Evolutionary conservation across 2,888 invertebrate species (phyloP), one percentile per base, ranked within the genome.

Genomic region (Pandemis cinnamomeana): DNA sequence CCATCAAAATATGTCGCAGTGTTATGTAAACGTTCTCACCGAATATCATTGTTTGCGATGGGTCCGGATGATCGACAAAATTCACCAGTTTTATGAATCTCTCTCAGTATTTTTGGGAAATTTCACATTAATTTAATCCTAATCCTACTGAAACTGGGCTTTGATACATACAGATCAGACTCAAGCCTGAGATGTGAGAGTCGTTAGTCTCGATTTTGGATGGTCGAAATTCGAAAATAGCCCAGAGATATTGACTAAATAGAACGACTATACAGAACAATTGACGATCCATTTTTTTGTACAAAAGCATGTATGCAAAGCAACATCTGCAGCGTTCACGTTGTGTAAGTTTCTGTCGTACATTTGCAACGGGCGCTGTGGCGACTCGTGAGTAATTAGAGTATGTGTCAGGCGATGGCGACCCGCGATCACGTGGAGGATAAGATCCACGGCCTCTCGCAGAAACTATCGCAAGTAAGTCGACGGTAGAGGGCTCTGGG

Each of bases 381-480:
- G 89, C 89, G 89, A 89, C 86, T 87, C 87, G 84, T 90, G 82
- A 88, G 90, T 93, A 93, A 93, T 89, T 83, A 88, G 87, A 94
- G 88, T 92, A 87, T 94, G 93, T 93, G 91, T 89, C 86, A 96
- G 96, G 96, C 96, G 88, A 95, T 96, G 94, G 96, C 95, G 95
- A 95, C 95, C 89, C 95, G 96, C 89, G 96, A 96, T 85, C 95
- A 95, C 95, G 95, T 95, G 90, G 96, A 96, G 94, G 96, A 96
- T 95, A 95, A 96, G 95, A 96, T 96, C 90, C 95, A 95, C 95
- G 92, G 95, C 94, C 95, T 96, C 92, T 95, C 95, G 89, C 96
- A 96, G 95, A 96, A 96, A 93, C 94, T 96, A 89, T 94, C 95
- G 91, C 96, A 96, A 95, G 96, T 96, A 96, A 96, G 96, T 96